Conservation (phyloP, 2,113 vertebrate species). For the Raja brachyura region DNA sequence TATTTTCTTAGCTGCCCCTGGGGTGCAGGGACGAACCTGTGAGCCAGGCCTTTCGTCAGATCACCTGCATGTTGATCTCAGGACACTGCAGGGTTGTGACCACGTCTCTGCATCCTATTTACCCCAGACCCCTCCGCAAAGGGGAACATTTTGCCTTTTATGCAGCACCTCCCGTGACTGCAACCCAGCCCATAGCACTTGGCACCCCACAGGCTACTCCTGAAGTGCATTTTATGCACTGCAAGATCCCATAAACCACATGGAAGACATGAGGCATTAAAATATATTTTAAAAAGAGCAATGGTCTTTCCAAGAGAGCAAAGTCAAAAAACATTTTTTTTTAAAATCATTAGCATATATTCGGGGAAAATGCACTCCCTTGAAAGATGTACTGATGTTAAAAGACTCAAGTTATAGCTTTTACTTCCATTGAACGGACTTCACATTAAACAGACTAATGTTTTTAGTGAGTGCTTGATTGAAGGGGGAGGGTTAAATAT, state of each 20-base stretch:
- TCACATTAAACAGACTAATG: too few relatives aligned
- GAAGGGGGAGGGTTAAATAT: background rate
- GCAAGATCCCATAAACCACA: background rate
- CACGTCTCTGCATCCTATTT: background rate
- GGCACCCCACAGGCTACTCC: background rate
- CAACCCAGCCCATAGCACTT: background rate
- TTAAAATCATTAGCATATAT: too few relatives aligned
- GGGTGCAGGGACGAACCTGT: background rate
- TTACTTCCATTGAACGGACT: too few relatives aligned
- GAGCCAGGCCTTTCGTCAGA: background rate
- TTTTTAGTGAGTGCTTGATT: background rate
- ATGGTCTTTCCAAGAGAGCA: too few relatives aligned
- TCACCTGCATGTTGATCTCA: background rate
- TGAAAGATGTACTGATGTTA: too few relatives aligned
- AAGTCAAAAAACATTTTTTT: too few relatives aligned
- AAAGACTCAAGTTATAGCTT: too few relatives aligned
- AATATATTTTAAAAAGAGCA: too few relatives aligned
- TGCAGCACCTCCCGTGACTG: background rate
- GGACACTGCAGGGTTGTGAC: background rate
- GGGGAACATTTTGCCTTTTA: background rate
- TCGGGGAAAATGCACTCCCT: too few relatives aligned
- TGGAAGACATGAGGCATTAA: too few relatives aligned
- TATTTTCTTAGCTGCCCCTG: background rate
- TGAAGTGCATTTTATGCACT: background rate
- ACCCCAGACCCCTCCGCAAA: background rate